Evolutionary conservation across 1,140 invertebrate species (phyloP).

Genomic region (Drosophila equinoxialis): DNA sequence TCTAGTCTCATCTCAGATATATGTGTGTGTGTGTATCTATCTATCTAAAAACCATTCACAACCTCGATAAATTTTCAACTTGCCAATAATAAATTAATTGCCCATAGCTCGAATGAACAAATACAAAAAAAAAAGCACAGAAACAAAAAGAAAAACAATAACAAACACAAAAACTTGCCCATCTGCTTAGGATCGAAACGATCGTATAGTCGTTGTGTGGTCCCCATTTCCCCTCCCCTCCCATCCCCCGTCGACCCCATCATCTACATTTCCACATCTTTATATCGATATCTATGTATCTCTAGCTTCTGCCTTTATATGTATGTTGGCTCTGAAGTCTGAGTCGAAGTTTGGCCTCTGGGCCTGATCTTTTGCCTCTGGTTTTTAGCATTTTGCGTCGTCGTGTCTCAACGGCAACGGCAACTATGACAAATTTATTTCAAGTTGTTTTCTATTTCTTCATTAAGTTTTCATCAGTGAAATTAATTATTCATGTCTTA

Average conservation of each 20-base stretch:
- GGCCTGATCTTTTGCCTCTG: constrained; percentile 48
- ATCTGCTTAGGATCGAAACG: constrained; percentile 45
- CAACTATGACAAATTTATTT: constrained; percentile 80
- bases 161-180: constrained; percentile 56
- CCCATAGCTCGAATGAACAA: constrained; percentile 44
- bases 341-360: constrained; percentile 43
- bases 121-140: constrained; percentile 19
- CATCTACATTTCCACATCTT: neutral
- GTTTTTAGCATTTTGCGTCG: constrained; percentile 73
- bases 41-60: constrained; percentile 22
- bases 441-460: constrained; percentile 75
- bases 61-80: constrained; percentile 70
- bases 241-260: constrained; percentile 15
- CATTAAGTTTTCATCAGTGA: constrained; percentile 81
- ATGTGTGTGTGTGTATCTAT: constrained; percentile 8
- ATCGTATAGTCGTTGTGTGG: constrained; percentile 57
- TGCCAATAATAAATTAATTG: constrained; percentile 81
- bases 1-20: neutral
- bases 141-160: neutral
- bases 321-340: neutral
- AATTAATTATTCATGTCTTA: constrained; percentile 81
- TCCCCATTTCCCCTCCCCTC: constrained; percentile 42
- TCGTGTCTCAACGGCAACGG: constrained; percentile 13
- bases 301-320: constrained; percentile 3
- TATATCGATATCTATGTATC: neutral